A percentile compares a stretch with the other conserved stretches of the same genome.
These are phyloP conservation scores for Thripadectes ignobilis DNA, from an alignment of 2,797 vertebrate genomes.

Conservation along the genomic window DNA sequence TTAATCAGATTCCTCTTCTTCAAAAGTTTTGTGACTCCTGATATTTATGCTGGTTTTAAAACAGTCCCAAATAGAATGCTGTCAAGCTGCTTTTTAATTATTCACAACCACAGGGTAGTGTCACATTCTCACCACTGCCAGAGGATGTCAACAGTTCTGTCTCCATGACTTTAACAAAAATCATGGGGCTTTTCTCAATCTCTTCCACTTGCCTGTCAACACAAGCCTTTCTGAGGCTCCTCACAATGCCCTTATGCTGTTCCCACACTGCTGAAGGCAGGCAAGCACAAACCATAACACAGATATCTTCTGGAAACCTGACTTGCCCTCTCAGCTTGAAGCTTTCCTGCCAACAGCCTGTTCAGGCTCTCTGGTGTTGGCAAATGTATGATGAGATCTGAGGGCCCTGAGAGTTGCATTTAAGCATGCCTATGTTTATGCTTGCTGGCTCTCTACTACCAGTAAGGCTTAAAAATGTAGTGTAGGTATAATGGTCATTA, in stretches of 20 bases:
- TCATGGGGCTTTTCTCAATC: background rate
- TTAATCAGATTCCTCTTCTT: background rate
- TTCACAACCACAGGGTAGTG: background rate
- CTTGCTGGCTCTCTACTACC: background rate
- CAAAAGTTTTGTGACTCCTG: background rate
- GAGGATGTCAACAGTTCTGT: background rate
- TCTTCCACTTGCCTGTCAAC: background rate
- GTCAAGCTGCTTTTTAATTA: background rate
- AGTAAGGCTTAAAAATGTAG: background rate
- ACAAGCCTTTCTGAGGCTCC: background rate
- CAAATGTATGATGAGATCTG: background rate
- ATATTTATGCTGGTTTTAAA: background rate
- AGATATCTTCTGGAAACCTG: background rate
- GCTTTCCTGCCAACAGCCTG: background rate
- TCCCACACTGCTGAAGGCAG: background rate
- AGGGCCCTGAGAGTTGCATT: background rate
- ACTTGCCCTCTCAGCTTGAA: background rate
- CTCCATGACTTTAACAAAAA: background rate
- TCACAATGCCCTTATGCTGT: background rate
- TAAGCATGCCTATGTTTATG: rapidly evolving
- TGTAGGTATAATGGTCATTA: background rate
- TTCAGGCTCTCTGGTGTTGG: background rate
- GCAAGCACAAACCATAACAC: background rate
- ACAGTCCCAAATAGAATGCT: background rate
- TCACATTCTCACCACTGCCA: background rate